Conservation (phyloP, 2,888 invertebrate genomes). For the Calameuta pallipes region DNA sequence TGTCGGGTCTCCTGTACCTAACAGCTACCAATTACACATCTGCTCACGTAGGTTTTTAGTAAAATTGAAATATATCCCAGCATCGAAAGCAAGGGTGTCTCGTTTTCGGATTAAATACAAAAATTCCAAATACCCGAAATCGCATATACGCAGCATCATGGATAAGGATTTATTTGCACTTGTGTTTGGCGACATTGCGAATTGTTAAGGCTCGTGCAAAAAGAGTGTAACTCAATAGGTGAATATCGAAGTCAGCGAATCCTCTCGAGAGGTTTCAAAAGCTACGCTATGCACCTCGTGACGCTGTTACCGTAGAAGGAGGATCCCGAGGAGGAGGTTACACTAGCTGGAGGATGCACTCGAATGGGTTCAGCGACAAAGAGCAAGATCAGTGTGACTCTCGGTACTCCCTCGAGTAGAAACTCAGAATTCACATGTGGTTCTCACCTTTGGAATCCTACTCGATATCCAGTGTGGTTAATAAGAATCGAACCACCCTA, state of each 20-base stretch:
- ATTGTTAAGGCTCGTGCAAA: conserved; percentile 25
- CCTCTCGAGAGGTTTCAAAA: conserved; percentile 48
- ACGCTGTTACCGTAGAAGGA: conserved; percentile 25
- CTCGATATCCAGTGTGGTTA: background rate
- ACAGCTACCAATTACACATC: conserved; percentile 6
- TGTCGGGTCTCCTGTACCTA: background rate
- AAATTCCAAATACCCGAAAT: background rate
- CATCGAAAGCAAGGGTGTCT: background rate
- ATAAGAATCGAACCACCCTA: background rate
- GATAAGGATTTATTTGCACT: background rate
- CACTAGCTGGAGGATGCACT: conserved; percentile 45
- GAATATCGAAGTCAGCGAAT: conserved; percentile 43
- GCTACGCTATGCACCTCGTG: conserved; percentile 49
- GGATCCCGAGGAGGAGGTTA: conserved; percentile 11
- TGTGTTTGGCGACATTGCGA: background rate
- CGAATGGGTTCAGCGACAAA: conserved; percentile 55
- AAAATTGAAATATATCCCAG: background rate
- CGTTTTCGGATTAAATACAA: background rate
- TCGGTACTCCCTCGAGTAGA: conserved; percentile 50
- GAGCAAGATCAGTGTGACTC: conserved; percentile 61
- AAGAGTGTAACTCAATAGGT: conserved; percentile 53
- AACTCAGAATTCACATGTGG: conserved; percentile 42
- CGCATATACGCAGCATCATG: background rate
- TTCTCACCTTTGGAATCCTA: conserved; percentile 38
- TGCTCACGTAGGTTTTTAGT: background rate